Percentiles rank a stretch among this genome's conserved stretches.
phyloP scores from a whole-genome alignment of 2,797 vertebrate genomes.

The Eleutherodactylus coqui region DNA sequence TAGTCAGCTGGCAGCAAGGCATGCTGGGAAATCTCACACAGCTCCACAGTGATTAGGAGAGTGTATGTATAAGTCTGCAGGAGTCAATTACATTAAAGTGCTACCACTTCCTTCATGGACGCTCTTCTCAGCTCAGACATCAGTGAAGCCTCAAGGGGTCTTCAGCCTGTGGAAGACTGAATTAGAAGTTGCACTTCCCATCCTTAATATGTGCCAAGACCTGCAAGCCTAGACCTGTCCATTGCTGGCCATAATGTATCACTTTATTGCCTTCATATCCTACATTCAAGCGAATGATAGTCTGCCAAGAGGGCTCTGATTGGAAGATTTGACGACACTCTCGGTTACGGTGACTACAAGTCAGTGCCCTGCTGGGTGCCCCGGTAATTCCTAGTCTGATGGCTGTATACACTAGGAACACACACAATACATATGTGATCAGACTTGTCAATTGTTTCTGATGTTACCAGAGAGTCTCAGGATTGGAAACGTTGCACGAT shows the following conservation, averaged over 20 bases:
- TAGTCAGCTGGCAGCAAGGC: neutral
- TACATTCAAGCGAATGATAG: slow-evolving; percentile 55
- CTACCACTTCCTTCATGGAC: slow-evolving; percentile 26
- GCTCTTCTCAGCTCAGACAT: neutral
- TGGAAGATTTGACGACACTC: slow-evolving; percentile 33
- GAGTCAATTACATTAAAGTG: slow-evolving; percentile 52
- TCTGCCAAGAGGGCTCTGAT: slow-evolving; percentile 55
- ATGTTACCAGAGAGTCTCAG: neutral
- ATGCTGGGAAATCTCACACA: neutral
- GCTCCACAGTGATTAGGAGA: fast-evolving
- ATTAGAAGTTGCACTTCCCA: slow-evolving; percentile 39
- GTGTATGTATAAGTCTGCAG: neutral
- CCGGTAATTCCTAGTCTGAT: neutral
- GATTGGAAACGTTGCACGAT: neutral
- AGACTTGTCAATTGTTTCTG: neutral
- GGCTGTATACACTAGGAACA: neutral
- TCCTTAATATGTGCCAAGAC: slow-evolving; percentile 62
- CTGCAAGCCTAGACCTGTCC: slow-evolving; percentile 79
- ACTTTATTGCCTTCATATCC: slow-evolving; percentile 64
- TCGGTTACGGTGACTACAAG: neutral
- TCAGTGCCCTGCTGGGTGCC: neutral
- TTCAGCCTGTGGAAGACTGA: slow-evolving; percentile 30
- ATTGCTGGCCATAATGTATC: slow-evolving; percentile 62
- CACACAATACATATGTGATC: neutral
- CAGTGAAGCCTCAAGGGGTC: slow-evolving; percentile 55